These are phyloP conservation scores for Onchidella celtica DNA, from an alignment of 2,888 invertebrate genomes.

Conservation along the genomic window DNA sequence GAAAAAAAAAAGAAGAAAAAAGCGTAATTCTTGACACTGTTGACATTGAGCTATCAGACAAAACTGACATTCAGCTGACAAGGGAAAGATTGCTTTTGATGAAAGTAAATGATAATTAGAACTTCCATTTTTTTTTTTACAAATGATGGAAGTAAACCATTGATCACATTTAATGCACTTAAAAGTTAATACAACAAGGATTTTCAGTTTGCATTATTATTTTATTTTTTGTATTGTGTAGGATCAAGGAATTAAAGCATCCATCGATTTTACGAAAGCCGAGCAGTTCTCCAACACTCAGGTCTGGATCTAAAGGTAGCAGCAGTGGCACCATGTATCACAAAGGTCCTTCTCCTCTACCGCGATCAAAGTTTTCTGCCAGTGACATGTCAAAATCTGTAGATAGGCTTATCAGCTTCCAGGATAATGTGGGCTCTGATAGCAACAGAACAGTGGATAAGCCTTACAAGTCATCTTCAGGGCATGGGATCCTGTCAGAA, in stretches of 20 bases:
- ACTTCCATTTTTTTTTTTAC: background rate
- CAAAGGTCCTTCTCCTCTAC: background rate
- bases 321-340: too few relatives aligned
- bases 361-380: conserved; percentile 22
- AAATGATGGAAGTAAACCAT: background rate
- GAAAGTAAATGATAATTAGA: background rate
- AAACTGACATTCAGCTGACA: too few relatives aligned
- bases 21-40: too few relatives aligned
- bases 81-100: too few relatives aligned
- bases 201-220: background rate
- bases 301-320: too few relatives aligned
- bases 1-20: too few relatives aligned
- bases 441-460: too few relatives aligned
- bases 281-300: background rate
- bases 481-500: background rate
- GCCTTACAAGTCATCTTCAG: too few relatives aligned
- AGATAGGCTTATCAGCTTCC: conserved; percentile 22
- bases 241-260: background rate
- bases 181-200: background rate
- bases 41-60: too few relatives aligned
- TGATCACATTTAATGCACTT: too few relatives aligned
- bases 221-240: background rate
- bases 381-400: background rate
- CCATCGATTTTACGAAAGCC: conserved; percentile 17
- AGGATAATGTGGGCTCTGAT: background rate